A percentile compares a stretch with the other conserved stretches of the same genome.
Evolutionary conservation across 2,797 vertebrate species (phyloP).

Genomic region (Oryzias dopingdopingensis): DNA sequence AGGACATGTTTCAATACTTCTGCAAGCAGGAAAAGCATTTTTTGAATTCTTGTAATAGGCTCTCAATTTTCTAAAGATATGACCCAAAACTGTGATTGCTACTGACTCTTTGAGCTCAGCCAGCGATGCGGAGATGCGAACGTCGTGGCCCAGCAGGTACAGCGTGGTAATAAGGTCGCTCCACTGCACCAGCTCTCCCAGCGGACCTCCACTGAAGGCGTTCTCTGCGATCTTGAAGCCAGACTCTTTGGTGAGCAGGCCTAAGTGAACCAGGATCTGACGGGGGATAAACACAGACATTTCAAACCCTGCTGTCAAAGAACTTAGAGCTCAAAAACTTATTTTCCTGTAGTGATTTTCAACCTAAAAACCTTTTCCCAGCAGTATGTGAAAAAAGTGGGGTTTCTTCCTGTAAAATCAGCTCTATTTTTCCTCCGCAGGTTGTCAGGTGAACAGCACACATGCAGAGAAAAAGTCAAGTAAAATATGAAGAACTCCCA

Average conservation of each 20-base stretch:
- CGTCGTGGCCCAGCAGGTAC: conserved; percentile 96
- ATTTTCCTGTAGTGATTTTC: neutral
- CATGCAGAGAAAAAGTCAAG: conserved; percentile 5
- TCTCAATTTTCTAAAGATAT: neutral
- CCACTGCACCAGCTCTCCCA: conserved; percentile 98
- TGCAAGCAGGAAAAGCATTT: neutral
- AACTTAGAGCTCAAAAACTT: neutral
- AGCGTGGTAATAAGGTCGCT: conserved; percentile 98
- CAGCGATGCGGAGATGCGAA: conserved; percentile 96
- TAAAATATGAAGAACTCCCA: conserved; percentile 1
- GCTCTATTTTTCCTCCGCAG: conserved; percentile 1
- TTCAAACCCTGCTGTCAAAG: neutral
- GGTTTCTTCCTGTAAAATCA: neutral
- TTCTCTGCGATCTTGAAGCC: conserved; percentile 99
- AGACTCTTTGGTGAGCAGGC: conserved; percentile 97
- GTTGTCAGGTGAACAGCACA: conserved; percentile 13
- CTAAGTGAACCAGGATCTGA: conserved; percentile 94
- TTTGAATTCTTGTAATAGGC: neutral
- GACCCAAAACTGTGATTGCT: neutral
- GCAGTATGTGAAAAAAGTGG: too few species aligned
- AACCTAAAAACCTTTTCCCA: too few species aligned
- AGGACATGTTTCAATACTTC: neutral
- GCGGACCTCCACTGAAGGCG: conserved; percentile 95
- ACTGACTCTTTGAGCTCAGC: conserved; percentile 99
- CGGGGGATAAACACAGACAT: neutral